Evolutionary conservation across 1,140 invertebrate species (phyloP).

Genomic region (Trialeurodes vaporariorum): DNA sequence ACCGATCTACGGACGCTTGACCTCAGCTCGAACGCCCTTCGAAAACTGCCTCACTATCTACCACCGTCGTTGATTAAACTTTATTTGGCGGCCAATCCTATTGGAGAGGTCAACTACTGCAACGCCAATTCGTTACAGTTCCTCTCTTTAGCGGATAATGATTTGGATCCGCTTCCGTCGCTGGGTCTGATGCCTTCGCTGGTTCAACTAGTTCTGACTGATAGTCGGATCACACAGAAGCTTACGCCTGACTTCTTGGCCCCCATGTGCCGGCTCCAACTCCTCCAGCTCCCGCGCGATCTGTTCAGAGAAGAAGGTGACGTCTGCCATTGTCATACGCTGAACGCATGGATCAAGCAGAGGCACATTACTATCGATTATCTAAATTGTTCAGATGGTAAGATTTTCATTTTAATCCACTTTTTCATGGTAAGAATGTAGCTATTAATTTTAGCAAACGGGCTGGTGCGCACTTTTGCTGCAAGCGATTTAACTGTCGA

Average conservation of each 20-base stretch:
- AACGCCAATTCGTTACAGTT: not conserved
- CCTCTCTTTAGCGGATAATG: not conserved
- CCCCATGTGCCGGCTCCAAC: not conserved
- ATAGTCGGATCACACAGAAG: not conserved
- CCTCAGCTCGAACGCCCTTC: not conserved
- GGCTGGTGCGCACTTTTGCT: too few species aligned
- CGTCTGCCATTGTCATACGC: not conserved
- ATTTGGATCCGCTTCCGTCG: not conserved
- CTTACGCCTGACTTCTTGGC: not conserved
- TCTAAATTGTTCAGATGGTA: too few species aligned
- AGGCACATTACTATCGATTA: not conserved
- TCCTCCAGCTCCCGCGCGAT: not conserved
- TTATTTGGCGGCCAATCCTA: not conserved
- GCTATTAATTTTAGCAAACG: too few species aligned
- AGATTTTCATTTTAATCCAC: too few species aligned
- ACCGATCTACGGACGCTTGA: not conserved
- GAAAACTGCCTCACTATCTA: not conserved
- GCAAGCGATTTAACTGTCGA: too few species aligned
- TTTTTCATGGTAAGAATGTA: too few species aligned
- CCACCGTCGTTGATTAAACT: not conserved
- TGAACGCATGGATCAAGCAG: not conserved
- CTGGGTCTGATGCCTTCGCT: not conserved
- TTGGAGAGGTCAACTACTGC: not conserved
- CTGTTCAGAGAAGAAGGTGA: not conserved
- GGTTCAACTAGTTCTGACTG: not conserved